Base-by-base conservation (phyloP, 2,888 invertebrate genomes). In the Archips crataeganus region DNA sequence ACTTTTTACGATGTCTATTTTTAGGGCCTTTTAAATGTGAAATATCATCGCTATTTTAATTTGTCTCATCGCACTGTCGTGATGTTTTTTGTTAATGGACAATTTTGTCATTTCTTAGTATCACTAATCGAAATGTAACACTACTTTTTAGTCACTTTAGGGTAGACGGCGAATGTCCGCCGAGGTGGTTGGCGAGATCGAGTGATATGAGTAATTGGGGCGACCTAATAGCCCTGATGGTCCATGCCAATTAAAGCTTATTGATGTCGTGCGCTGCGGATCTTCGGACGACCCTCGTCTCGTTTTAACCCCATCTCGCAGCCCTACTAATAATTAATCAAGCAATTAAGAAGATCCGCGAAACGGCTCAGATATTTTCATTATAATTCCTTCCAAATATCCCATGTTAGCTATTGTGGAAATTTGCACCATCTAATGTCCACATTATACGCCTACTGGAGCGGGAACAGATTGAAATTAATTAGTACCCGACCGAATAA, bases 251-350 rank as follows among this genome's bases (percentile, higher is more conserved):
- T 94, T 93, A 92, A 87, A 84, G 86, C 87, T 90, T 93, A 93
- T 93, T 91, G 94, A 92, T 92, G 93, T 92, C 92, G 87, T 82
- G 82, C 84, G 81, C 85, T 85, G 86, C 87, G 85, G 86, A 90
- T 92, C 91, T 90, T 86, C 83, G 84, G 80, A 78, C 88, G 88
- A 92, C 93, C 93, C 93, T 92, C 89, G 88, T 92, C 92, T 90
- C 87, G 84, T 86, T 90, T 88, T 86, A 91, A 93, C 92, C 92
- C 91, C 88, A 88, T 90, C 89, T 84, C 87, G 84, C 81, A 85
- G 85, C 86, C 85, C 82, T 81, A 85, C 87, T 92, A 92, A 94
- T 93, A 92, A 93, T 94, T 93, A 91, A 93, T 93, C 92, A 93
- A 90, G 87, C 91, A 92, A 93, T 94, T 93, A 91, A 86, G 82